A percentile compares a stretch with the other conserved stretches of the same genome.
phyloP scores from a whole-genome alignment of 2,797 vertebrate genomes.

The Urophycis tenuis region DNA sequence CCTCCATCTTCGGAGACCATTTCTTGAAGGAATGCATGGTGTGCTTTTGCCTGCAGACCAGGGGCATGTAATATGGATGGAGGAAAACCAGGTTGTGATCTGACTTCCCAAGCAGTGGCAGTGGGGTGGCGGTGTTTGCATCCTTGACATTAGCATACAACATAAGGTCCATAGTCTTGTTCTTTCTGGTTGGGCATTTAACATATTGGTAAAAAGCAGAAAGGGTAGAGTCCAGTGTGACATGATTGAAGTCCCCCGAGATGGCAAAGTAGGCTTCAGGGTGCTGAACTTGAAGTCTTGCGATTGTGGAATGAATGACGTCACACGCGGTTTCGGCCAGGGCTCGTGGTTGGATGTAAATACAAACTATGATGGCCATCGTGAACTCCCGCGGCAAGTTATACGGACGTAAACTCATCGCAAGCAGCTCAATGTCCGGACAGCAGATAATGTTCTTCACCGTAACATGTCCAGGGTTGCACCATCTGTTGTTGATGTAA shows the following conservation, averaged over 20 bases:
- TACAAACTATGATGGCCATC: no score
- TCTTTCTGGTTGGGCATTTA: not conserved
- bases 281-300: not conserved
- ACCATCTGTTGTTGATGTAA: not conserved
- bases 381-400: no score
- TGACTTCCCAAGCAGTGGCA: not conserved
- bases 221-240: not conserved
- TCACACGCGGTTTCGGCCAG: not conserved
- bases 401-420: no score
- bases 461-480: no score
- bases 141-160: slow-evolving; percentile 3
- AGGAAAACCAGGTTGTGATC: slow-evolving; percentile 4
- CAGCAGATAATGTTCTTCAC: slow-evolving; percentile 4
- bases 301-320: not conserved
- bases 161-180: slow-evolving; percentile 1
- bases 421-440: not conserved
- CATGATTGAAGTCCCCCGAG: not conserved
- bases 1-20: no score
- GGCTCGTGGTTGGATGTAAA: not conserved
- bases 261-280: not conserved
- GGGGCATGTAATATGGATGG: not conserved
- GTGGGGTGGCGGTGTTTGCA: not conserved
- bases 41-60: not conserved
- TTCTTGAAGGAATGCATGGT: no score
- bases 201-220: not conserved